phyloP scores from a whole-genome alignment of 2,113 vertebrate genomes.

The Cyprinodon brontotheroides region DNA sequence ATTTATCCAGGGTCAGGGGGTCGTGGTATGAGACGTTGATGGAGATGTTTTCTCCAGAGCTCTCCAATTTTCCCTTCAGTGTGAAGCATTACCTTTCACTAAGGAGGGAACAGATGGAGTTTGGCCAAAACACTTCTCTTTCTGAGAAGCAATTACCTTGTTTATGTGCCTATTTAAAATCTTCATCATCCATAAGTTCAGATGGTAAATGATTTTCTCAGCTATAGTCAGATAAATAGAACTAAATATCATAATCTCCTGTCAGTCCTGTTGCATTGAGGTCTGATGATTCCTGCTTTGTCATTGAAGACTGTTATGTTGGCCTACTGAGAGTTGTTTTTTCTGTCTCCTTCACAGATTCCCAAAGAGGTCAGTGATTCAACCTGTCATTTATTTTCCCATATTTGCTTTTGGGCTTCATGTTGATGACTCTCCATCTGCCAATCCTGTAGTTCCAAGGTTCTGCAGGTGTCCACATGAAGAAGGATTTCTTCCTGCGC shows the following conservation, averaged over 20 bases:
- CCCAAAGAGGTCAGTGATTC: conserved; percentile 80
- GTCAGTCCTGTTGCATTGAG: background rate
- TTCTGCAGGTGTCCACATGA: conserved; percentile 81
- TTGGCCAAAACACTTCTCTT: too few relatives aligned
- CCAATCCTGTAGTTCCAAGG: conserved; percentile 70
- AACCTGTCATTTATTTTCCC: fast-evolving
- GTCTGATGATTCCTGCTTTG: background rate
- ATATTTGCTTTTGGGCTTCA: fast-evolving
- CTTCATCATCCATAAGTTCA: background rate
- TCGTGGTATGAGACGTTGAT: too few relatives aligned
- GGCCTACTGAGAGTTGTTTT: background rate
- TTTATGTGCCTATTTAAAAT: too few relatives aligned
- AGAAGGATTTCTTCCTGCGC: conserved; percentile 90
- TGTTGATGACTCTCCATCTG: fast-evolving
- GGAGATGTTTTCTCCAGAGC: too few relatives aligned
- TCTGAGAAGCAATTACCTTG: too few relatives aligned
- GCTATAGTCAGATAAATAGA: too few relatives aligned
- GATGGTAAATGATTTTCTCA: background rate
- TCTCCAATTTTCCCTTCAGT: too few relatives aligned
- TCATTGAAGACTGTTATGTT: background rate
- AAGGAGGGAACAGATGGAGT: too few relatives aligned
- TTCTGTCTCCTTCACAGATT: conserved; percentile 68
- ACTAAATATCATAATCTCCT: background rate
- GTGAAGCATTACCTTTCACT: too few relatives aligned
- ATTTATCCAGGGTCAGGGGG: too few relatives aligned